Base-by-base conservation (phyloP, 2,888 invertebrate genomes). In the Aethes cnicana region DNA sequence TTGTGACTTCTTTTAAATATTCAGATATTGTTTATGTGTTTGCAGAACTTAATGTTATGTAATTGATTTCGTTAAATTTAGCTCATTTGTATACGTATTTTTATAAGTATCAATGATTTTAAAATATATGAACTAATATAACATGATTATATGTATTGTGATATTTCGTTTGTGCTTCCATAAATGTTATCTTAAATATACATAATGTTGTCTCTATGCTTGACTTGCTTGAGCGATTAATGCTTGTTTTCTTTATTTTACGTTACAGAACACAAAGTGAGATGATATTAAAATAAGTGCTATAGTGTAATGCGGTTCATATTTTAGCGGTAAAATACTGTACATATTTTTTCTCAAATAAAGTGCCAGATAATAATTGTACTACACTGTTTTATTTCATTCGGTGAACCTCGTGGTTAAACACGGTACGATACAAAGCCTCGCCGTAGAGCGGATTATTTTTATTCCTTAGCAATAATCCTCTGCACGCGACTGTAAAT, bases 291-390 rank as follows among this genome's bases (percentile, higher is more conserved):
- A 30, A 39, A 9, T 46, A 39, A 52, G 52, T 44, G 43, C 55
- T 58, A 59, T 67, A 66, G 64, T 63, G 61, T 69, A 64, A 69
- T 57, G 63, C 71, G 65, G 68, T 63, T 74, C 65, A 61, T 63
- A 60, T 58, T 53, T 50, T 58, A 61, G 56, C 58, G 49, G 50
- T 59, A 57, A 63, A 17, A 55, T 62, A 69, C 55, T 85, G 81
- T 84, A 82, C 74, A 84, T 85, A 83, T 71, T 77, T 49, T 77
- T 77, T 74, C 66, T 62, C 77, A 71, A 86, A 71, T 84, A 87
- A 85, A 85, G 82, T 85, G 85, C 84, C 86, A 84, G 78, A 84
- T 64, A 70, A 72, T 75, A 46, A 75, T 77, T 57, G 58, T n/a
- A n/a, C n/a, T n/a, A 58, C 4, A 36, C 14, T 17, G 32, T 57